phyloP scores from a whole-genome alignment of 2,888 invertebrate species.

The Acrobasis suavella region DNA sequence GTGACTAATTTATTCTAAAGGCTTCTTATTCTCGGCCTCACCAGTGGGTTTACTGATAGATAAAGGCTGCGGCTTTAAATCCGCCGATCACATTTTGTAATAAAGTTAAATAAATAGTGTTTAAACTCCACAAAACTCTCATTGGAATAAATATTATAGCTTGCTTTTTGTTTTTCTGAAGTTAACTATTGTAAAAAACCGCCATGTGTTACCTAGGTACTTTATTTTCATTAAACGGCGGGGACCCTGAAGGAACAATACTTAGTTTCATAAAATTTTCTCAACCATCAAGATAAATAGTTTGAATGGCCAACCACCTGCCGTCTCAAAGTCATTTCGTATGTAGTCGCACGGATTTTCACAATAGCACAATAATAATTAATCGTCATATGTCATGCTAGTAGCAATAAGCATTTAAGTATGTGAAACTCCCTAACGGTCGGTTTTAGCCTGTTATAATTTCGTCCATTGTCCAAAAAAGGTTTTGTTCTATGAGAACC shows the following conservation, averaged over 20 bases:
- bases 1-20: constrained; percentile 20
- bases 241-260: constrained; percentile 27
- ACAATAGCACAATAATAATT: constrained; percentile 65
- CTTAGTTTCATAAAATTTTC: constrained; percentile 38
- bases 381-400: constrained; percentile 75
- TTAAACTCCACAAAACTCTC: background rate
- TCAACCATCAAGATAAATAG: constrained; percentile 38
- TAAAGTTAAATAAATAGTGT: too few species aligned
- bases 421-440: constrained; percentile 74
- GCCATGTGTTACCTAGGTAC: background rate
- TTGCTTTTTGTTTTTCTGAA: background rate
- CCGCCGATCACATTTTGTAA: too few species aligned
- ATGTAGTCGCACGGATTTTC: constrained; percentile 46
- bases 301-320: constrained; percentile 36
- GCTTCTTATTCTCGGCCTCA: too few species aligned
- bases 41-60: too few species aligned
- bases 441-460: constrained; percentile 75
- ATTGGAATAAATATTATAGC: background rate
- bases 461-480: constrained; percentile 77
- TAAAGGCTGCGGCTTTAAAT: too few species aligned
- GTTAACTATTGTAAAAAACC: background rate
- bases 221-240: constrained; percentile 1
- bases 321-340: constrained; percentile 44
- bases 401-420: constrained; percentile 73
- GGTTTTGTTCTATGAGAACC: constrained; percentile 79